These are phyloP conservation scores for Charaxes varanes DNA, from an alignment of 1,140 invertebrate genomes.

Conservation along the genomic window DNA sequence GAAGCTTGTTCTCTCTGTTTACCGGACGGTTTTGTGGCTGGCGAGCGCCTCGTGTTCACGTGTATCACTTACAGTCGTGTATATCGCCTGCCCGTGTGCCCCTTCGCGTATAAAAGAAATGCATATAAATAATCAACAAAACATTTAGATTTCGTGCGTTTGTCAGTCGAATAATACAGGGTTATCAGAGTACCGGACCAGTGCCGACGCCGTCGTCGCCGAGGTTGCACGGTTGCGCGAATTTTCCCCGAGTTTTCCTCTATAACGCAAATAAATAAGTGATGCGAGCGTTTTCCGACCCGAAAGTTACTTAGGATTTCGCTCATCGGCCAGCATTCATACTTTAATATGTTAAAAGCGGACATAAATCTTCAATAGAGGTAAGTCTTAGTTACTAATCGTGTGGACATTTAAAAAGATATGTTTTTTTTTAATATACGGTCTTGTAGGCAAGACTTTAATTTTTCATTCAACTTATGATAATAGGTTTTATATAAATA, in stretches of 20 bases:
- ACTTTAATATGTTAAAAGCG: not conserved
- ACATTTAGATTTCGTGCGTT: too few relatives aligned
- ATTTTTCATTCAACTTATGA: too few relatives aligned
- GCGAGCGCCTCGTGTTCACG: conserved; percentile 58
- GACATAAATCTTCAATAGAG: not conserved
- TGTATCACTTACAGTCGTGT: too few relatives aligned
- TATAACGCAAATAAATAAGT: conserved; percentile 9
- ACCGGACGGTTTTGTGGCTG: conserved; percentile 62
- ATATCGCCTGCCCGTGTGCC: too few relatives aligned
- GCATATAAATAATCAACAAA: too few relatives aligned
- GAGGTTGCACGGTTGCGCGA: conserved; percentile 17
- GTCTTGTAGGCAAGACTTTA: too few relatives aligned
- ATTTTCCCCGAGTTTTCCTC: conserved; percentile 6
- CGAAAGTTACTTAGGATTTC: too few relatives aligned
- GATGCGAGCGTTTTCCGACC: conserved; percentile 4
- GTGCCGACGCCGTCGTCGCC: conserved; percentile 20
- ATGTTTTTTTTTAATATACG: too few relatives aligned
- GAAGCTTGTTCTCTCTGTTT: conserved; percentile 64
- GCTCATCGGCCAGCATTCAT: not conserved
- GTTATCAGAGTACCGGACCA: conserved; percentile 10
- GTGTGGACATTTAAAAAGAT: too few relatives aligned
- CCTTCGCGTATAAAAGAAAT: too few relatives aligned
- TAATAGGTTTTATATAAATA: too few relatives aligned
- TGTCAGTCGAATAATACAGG: conserved; percentile 1
- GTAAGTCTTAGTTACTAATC: not conserved